Conservation (phyloP, 2,113 vertebrate species). For the Halichoeres trimaculatus region DNA sequence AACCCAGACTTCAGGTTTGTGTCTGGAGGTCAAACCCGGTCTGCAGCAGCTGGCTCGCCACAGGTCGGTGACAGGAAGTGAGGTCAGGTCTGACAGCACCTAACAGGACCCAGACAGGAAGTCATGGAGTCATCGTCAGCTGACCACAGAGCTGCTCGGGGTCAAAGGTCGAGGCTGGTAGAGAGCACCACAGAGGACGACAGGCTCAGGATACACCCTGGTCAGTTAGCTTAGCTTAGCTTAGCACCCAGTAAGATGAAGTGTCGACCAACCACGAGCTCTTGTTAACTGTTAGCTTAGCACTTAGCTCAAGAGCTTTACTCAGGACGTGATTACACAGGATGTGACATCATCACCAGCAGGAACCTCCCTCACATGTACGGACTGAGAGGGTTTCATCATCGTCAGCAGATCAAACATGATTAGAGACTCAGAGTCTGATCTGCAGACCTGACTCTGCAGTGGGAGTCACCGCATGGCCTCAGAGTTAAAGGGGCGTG, state of each 20-base stretch:
- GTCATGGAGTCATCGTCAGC: not conserved
- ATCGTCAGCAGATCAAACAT: no score
- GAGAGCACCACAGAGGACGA: conserved; percentile 40
- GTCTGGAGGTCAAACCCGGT: no score
- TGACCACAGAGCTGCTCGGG: conserved; percentile 1
- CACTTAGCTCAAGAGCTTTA: not conserved
- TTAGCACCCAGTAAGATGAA: conserved; percentile 35
- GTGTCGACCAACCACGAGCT: not conserved
- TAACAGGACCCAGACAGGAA: conserved; percentile 27
- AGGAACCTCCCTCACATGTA: not conserved
- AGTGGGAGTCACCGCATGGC: no score
- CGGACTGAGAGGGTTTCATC: no score
- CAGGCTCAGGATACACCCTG: not conserved
- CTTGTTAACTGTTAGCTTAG: not conserved
- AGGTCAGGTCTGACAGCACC: conserved; percentile 45
- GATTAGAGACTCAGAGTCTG: no score
- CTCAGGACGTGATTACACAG: conserved; percentile 31
- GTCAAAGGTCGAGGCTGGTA: conserved; percentile 16
- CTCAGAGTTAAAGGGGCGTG: no score
- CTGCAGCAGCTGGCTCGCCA: not conserved
- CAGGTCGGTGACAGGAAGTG: conserved; percentile 12
- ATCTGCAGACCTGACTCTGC: no score
- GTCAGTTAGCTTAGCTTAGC: conserved; percentile 19
- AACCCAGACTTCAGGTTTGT: no score
- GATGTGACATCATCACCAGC: not conserved